Percentiles rank a stretch among this genome's conserved stretches.
Evolutionary conservation across 2,888 invertebrate genomes (phyloP).

Genomic region (Melinaea marsaeus): DNA sequence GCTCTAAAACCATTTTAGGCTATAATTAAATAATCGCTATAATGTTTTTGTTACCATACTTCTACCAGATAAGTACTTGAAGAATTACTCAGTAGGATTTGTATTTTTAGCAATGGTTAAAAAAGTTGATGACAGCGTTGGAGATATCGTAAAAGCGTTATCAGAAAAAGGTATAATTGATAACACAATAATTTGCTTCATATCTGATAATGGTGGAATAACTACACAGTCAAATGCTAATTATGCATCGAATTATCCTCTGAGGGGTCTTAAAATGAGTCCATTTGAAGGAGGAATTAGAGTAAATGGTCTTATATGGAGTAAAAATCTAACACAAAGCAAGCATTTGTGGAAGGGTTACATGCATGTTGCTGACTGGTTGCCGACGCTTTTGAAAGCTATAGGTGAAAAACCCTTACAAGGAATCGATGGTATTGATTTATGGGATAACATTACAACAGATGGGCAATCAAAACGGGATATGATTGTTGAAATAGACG

Average conservation of each 20-base stretch:
- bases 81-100: slow-evolving; percentile 4
- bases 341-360: slow-evolving; percentile 74
- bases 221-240: slow-evolving; percentile 84
- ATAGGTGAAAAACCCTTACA: slow-evolving; percentile 46
- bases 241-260: slow-evolving; percentile 87
- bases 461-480: slow-evolving; percentile 48
- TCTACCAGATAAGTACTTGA: background rate
- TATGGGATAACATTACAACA: slow-evolving; percentile 55
- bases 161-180: slow-evolving; percentile 82
- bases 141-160: slow-evolving; percentile 84
- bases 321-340: slow-evolving; percentile 42
- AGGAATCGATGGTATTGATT: slow-evolving; percentile 57
- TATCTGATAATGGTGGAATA: slow-evolving; percentile 93
- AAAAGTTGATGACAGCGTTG: slow-evolving; percentile 90
- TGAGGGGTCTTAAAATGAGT: slow-evolving; percentile 85
- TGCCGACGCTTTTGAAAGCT: slow-evolving; percentile 82
- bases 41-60: too few relatives aligned
- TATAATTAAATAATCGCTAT: too few relatives aligned
- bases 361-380: slow-evolving; percentile 88
- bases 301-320: slow-evolving; percentile 85
- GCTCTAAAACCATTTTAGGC: too few relatives aligned
- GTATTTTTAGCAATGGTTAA: slow-evolving; percentile 84
- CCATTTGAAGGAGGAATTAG: slow-evolving; percentile 91
- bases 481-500: slow-evolving; percentile 59
- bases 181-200: slow-evolving; percentile 90